Percentiles rank a stretch among this genome's conserved stretches.
phyloP scores from a whole-genome alignment of 1,140 invertebrate species.

The Drosophila kanapiae region DNA sequence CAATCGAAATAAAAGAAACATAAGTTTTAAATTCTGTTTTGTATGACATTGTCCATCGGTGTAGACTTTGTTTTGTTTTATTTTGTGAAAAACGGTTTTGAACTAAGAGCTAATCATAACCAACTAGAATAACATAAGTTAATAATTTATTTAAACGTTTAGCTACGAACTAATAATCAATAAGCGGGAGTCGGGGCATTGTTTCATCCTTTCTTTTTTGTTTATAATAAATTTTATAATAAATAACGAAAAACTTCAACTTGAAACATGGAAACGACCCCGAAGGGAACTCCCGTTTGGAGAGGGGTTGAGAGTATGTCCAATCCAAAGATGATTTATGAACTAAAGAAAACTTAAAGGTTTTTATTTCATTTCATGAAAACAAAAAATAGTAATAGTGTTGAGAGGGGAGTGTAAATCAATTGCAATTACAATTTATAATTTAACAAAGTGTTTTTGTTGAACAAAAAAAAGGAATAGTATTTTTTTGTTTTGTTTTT shows the following conservation, averaged over 20 bases:
- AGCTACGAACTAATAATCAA: slow-evolving; percentile 77
- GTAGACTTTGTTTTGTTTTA: slow-evolving; percentile 63
- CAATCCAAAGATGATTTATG: slow-evolving; percentile 49
- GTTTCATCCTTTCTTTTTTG: slow-evolving; percentile 15
- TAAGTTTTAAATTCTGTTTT: slow-evolving; percentile 59
- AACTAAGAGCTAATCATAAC: slow-evolving; percentile 78
- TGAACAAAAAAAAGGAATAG: slow-evolving; percentile 75
- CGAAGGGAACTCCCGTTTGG: slow-evolving; percentile 19
- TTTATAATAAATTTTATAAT: slow-evolving; percentile 53
- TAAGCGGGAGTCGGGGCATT: slow-evolving; percentile 48
- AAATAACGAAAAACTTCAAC: slow-evolving; percentile 84
- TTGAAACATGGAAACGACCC: slow-evolving; percentile 66
- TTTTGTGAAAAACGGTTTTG: slow-evolving; percentile 74
- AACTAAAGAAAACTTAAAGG: slow-evolving; percentile 70
- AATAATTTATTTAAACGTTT: slow-evolving; percentile 83
- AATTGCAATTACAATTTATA: slow-evolving; percentile 44
- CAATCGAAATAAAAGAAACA: slow-evolving; percentile 25
- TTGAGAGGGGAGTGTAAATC: slow-evolving; percentile 15
- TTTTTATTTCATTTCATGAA: slow-evolving; percentile 84
- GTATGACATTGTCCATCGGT: slow-evolving; percentile 49
- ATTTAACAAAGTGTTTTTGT: slow-evolving; percentile 67
- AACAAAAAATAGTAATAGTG: slow-evolving; percentile 49
- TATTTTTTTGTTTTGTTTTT: slow-evolving; percentile 30
- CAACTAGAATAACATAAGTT: slow-evolving; percentile 80
- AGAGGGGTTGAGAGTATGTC: slow-evolving; percentile 26